Percentiles rank a stretch among this genome's conserved stretches.
Evolutionary conservation across 37 sponge, comb jelly and placozoan genomes (phyloP).

Genomic region (Theonella swinhoei): DNA sequence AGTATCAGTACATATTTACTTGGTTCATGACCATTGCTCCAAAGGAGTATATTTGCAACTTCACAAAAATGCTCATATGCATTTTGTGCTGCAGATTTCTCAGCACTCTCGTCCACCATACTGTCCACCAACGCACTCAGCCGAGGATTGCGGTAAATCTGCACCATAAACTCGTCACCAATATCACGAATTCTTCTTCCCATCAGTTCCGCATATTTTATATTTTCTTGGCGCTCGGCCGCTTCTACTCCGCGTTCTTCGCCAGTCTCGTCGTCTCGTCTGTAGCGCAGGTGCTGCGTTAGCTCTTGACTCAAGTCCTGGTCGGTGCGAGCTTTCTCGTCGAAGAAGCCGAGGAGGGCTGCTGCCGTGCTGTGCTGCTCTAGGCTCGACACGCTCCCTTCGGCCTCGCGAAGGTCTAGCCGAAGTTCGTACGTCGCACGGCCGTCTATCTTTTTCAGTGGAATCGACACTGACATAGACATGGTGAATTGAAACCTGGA

Average conservation of each 20-base stretch:
- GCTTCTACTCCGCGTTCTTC: not conserved
- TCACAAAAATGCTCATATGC: not conserved
- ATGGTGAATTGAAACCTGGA: not conserved
- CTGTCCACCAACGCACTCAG: not conserved
- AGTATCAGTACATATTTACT: no score
- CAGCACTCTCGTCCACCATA: not conserved
- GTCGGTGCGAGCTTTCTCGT: slow-evolving; percentile 20
- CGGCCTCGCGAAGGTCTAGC: not conserved
- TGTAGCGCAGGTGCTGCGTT: slow-evolving; percentile 4
- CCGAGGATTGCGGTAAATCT: not conserved
- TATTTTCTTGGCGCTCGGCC: not conserved
- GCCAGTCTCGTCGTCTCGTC: no score
- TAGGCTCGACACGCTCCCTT: not conserved
- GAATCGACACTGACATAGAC: not conserved
- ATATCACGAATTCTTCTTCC: slow-evolving; percentile 12
- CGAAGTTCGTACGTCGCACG: not conserved
- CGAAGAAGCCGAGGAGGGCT: slow-evolving; percentile 8
- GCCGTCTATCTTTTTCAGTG: not conserved
- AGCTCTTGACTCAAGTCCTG: not conserved
- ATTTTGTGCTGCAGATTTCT: not conserved
- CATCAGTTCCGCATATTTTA: not conserved
- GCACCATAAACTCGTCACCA: slow-evolving; percentile 28
- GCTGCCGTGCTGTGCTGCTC: slow-evolving; percentile 3
- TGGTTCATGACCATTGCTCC: not conserved
- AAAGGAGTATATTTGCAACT: not conserved